Percentiles rank a stretch among this genome's conserved stretches.
These are phyloP conservation scores for Operophtera brumata DNA, from an alignment of 2,888 invertebrate species.

Conservation along the genomic window DNA sequence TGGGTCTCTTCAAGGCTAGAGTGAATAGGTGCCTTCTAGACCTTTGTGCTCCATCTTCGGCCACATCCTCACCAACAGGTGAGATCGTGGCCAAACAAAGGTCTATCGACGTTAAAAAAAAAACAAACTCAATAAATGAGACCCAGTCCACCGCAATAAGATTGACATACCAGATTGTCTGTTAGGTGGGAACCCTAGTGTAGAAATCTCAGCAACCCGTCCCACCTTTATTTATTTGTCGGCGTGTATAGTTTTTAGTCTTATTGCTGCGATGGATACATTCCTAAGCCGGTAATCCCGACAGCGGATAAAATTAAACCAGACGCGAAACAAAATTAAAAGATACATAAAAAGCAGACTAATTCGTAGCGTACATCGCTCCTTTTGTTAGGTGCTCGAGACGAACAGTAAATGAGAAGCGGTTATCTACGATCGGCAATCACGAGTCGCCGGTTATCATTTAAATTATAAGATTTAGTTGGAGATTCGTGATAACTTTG, in stretches of 20 bases:
- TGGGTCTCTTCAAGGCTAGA: too few relatives aligned
- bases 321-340: constrained; percentile 81
- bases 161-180: constrained; percentile 13
- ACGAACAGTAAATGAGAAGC: constrained; percentile 29
- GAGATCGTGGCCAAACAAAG: too few relatives aligned
- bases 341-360: constrained; percentile 75
- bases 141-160: constrained; percentile 2
- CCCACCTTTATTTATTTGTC: constrained; percentile 77
- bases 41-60: too few relatives aligned
- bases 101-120: too few relatives aligned
- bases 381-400: constrained; percentile 39
- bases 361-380: constrained; percentile 71
- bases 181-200: constrained; percentile 47
- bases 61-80: too few relatives aligned
- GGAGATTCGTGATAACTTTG: constrained; percentile 7
- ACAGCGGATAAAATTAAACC: constrained; percentile 80
- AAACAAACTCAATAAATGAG: too few relatives aligned
- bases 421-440: constrained; percentile 39
- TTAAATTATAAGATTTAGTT: constrained; percentile 5
- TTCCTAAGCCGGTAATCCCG: constrained; percentile 80
- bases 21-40: too few relatives aligned
- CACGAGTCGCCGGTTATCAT: constrained; percentile 22
- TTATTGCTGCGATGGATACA: constrained; percentile 75
- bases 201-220: constrained; percentile 74
- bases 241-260: constrained; percentile 73